phyloP scores from a whole-genome alignment of 2,113 vertebrate genomes.

The Anoura caudifer region DNA sequence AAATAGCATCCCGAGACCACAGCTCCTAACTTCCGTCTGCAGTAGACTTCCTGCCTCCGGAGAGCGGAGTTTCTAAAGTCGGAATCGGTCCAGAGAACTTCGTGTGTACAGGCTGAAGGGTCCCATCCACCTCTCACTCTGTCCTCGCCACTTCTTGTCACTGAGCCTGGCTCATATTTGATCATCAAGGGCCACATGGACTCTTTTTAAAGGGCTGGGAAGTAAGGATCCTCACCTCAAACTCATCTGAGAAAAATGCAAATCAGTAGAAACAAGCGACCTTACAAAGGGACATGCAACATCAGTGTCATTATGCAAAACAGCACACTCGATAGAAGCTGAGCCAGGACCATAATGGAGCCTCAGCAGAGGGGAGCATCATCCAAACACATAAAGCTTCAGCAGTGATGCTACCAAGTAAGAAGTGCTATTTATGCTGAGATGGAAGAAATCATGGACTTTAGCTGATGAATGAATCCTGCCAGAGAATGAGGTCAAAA shows the following conservation, averaged over 20 bases:
- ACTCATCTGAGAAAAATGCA: slow-evolving; percentile 10
- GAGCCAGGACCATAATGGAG: background rate
- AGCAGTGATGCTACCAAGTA: background rate
- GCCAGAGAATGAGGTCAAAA: background rate
- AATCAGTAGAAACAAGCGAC: background rate
- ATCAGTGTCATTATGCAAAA: slow-evolving; percentile 34
- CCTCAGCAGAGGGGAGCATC: background rate
- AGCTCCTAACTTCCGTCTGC: background rate
- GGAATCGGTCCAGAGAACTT: background rate
- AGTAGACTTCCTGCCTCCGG: background rate
- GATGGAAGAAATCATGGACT: background rate
- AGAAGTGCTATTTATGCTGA: background rate
- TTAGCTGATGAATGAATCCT: background rate
- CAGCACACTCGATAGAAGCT: background rate
- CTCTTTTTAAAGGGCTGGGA: background rate
- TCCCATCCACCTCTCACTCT: background rate
- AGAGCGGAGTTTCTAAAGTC: background rate
- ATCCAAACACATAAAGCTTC: background rate
- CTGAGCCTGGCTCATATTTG: background rate
- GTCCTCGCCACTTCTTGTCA: background rate
- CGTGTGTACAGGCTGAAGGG: background rate
- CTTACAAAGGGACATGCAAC: background rate
- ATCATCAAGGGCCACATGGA: background rate
- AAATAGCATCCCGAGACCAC: background rate
- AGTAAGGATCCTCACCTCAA: background rate